Evolutionary conservation across 2,113 vertebrate species (phyloP), one percentile per base, ranked within the genome.

Genomic region (Balaeniceps rex): DNA sequence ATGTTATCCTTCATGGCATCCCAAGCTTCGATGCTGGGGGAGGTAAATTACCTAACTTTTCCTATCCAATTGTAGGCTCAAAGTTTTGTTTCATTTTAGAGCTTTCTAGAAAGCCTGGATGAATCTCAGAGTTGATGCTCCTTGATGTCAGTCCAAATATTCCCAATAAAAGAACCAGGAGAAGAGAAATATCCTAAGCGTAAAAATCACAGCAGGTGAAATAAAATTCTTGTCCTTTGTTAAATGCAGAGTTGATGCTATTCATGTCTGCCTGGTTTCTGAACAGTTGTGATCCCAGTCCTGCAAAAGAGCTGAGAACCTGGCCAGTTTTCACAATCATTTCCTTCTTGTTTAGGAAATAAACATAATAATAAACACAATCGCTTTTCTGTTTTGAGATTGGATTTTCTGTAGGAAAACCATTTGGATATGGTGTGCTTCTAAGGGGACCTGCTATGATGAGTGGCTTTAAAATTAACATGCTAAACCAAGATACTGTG

Each of bases 1-100:
- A 98, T 29, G 97, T 99, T 97, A 98, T 99, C 91, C 98, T 99
- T 78, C 99, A 99, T 4, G 99, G 98, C 42, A 98, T 98, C 86
- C 99, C 99, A 34, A 99, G 97, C 97, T 99, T 99, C 4, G 98
- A 99, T 95, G 91, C 98, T 7, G 98, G 98, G 4, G 98, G 99
- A 98, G 99, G 99, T 99, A 96, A 97, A 95, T 79, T 55, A 49
- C 34, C 52, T 77, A 57, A 52, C 18, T 84, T 84, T 76, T 93
- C 44, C 46, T 90, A 11, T 87, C 33, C 19, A 38, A 17, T 10
- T 55, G 5, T 42, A 69, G 19, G 15, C 21, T 86, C 10, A 58
- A 86, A 88, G 47, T 69, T 29, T 74, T 69, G 16, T 57, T 93
- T 77, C 9, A 40, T 65, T 88, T 75, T 71, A 10, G 28, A 82